Conservation (phyloP, 1,140 invertebrate genomes). For the Cheumatopsyche charites region DNA sequence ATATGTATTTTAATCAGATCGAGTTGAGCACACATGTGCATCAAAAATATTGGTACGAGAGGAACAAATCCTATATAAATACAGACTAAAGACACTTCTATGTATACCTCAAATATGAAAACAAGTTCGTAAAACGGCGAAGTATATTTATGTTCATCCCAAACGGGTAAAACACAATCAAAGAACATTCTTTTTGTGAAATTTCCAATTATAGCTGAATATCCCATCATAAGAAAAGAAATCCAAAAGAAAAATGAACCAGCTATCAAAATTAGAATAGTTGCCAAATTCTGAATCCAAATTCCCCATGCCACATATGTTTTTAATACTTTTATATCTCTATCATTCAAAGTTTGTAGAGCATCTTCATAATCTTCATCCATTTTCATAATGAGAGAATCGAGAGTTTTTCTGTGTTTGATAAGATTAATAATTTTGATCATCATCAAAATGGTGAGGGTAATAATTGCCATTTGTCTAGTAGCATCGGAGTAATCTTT, state of each 20-base stretch:
- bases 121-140: constrained; percentile 34
- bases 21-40: constrained; percentile 42
- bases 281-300: constrained; percentile 32
- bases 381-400: constrained; percentile 26
- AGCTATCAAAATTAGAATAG: not conserved
- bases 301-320: constrained; percentile 19
- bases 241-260: constrained; percentile 23
- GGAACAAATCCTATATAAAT: constrained; percentile 38
- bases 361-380: constrained; percentile 37
- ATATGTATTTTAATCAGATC: constrained; percentile 38
- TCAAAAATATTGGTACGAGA: constrained; percentile 27
- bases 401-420: constrained; percentile 15
- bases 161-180: constrained; percentile 25
- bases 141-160: constrained; percentile 34
- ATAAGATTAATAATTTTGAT: constrained; percentile 28
- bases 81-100: not conserved
- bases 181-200: constrained; percentile 38
- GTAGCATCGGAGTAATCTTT: constrained; percentile 36
- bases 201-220: constrained; percentile 10
- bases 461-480: constrained; percentile 39
- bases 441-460: constrained; percentile 30
- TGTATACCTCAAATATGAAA: constrained; percentile 30
- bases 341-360: constrained; percentile 12
- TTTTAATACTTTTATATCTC: constrained; percentile 28
- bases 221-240: constrained; percentile 25